phyloP scores from a whole-genome alignment of 2,888 invertebrate species.

The Ecliptopera silaceata region DNA sequence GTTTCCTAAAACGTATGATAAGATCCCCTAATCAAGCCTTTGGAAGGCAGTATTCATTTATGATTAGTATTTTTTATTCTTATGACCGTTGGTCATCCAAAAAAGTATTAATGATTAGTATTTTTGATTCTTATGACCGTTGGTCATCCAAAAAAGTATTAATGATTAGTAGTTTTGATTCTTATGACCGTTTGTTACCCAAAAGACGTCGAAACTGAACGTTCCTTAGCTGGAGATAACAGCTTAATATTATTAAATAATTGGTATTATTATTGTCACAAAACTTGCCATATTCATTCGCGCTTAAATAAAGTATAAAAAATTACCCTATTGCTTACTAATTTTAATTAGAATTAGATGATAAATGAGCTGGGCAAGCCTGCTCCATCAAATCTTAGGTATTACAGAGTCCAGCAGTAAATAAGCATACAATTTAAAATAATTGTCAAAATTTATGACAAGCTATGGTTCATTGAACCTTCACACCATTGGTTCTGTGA shows the following conservation, averaged over 20 bases:
- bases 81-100: background rate
- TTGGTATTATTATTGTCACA: conserved; percentile 28
- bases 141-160: background rate
- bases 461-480: background rate
- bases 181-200: background rate
- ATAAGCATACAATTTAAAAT: too few relatives aligned
- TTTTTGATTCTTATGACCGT: background rate
- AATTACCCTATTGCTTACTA: too few relatives aligned
- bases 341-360: too few relatives aligned
- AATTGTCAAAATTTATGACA: too few relatives aligned
- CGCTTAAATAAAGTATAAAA: too few relatives aligned
- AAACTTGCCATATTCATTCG: conserved; percentile 23
- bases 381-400: background rate
- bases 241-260: conserved; percentile 2
- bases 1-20: too few relatives aligned
- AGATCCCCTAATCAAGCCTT: background rate
- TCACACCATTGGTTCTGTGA: background rate
- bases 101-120: background rate
- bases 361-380: background rate
- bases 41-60: background rate
- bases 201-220: background rate
- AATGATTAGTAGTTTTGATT: background rate
- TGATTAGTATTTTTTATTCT: background rate
- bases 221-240: background rate
- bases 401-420: background rate